Conservation (phyloP, 2,888 invertebrate genomes). For the Epinotia demarniana region DNA sequence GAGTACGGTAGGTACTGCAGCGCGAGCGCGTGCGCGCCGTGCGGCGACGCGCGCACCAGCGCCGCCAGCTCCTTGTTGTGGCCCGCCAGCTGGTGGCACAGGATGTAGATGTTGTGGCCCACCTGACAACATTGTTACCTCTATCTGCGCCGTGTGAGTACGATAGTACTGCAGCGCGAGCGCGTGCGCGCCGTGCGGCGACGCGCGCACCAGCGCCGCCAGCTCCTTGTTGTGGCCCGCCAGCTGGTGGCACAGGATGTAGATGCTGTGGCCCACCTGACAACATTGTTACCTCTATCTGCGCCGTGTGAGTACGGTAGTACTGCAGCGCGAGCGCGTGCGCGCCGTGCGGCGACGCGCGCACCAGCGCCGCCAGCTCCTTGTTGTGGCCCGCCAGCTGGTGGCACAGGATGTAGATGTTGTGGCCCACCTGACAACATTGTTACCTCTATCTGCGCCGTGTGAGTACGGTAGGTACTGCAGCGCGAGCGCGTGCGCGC, state of each 20-base stretch:
- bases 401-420: slow-evolving; percentile 99
- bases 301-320: slow-evolving; percentile 98
- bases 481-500: too few relatives aligned
- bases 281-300: too few relatives aligned
- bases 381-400: slow-evolving; percentile 99
- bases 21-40: slow-evolving; percentile 91
- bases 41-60: slow-evolving; percentile 89
- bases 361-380: slow-evolving; percentile 94
- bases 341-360: slow-evolving; percentile 86
- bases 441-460: too few relatives aligned
- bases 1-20: slow-evolving; percentile 97
- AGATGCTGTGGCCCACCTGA: too few relatives aligned
- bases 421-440: slow-evolving; percentile 93
- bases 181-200: too few relatives aligned
- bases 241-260: too few relatives aligned
- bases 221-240: too few relatives aligned
- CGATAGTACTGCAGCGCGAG: too few relatives aligned
- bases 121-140: slow-evolving; percentile 85
- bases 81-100: slow-evolving; percentile 98
- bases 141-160: too few relatives aligned
- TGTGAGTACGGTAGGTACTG: too few relatives aligned
- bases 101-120: slow-evolving; percentile 99
- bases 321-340: slow-evolving; percentile 95
- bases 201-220: too few relatives aligned
- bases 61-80: slow-evolving; percentile 97